phyloP scores from a whole-genome alignment of 2,888 invertebrate species.

The Pammene fasciana region DNA sequence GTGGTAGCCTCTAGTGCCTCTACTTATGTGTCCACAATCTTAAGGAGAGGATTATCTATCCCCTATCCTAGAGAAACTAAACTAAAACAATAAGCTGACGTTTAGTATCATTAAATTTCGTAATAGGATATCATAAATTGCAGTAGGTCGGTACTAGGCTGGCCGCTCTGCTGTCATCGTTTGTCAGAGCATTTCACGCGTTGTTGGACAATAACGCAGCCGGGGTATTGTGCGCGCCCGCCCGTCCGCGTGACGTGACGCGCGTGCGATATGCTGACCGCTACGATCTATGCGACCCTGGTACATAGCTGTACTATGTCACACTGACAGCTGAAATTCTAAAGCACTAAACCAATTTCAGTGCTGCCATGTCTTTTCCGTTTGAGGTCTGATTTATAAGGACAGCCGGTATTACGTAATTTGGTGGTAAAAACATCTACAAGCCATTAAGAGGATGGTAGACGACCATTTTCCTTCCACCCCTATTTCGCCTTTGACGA shows the following conservation, averaged over 20 bases:
- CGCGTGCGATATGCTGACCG: conserved; percentile 53
- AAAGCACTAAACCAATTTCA: conserved; percentile 42
- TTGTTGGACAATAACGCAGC: conserved; percentile 82
- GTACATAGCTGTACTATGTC: conserved; percentile 45
- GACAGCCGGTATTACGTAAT: conserved; percentile 37
- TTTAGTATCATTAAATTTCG: conserved; percentile 82
- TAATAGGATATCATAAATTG: conserved; percentile 83
- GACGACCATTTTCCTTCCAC: neutral
- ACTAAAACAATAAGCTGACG: conserved; percentile 70
- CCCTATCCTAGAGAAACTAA: conserved; percentile 54
- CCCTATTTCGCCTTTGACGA: no score
- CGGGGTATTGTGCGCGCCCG: conserved; percentile 67
- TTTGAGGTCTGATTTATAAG: conserved; percentile 38
- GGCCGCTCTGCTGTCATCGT: conserved; percentile 81
- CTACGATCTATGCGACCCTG: conserved; percentile 50
- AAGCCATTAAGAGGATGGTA: conserved; percentile 11
- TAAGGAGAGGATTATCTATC: conserved; percentile 3
- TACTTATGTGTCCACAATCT: no score
- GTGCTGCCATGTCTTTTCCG: conserved; percentile 42
- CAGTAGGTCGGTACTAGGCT: conserved; percentile 74
- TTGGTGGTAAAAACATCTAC: conserved; percentile 29
- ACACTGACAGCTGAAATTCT: conserved; percentile 42
- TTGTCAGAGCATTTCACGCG: conserved; percentile 84
- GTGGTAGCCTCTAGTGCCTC: no score
- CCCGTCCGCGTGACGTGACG: conserved; percentile 63